phyloP scores from a whole-genome alignment of 2,113 vertebrate species.

The Carassius gibelio region DNA sequence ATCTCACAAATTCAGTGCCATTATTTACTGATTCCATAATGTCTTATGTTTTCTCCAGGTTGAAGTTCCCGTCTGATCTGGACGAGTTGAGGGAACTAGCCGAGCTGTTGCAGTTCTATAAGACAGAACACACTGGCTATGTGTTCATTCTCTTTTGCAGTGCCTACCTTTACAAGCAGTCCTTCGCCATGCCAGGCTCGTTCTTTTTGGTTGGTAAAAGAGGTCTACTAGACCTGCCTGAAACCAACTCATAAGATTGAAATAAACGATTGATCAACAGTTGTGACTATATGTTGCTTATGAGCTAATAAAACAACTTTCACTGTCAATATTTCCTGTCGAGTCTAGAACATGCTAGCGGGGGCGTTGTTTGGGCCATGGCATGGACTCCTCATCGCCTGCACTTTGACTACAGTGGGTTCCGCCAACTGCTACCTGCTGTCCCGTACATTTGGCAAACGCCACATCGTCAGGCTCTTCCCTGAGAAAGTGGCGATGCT shows the following conservation, averaged over 20 bases:
- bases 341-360: constrained; percentile 86
- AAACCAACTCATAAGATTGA: background rate
- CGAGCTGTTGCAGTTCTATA: constrained; percentile 84
- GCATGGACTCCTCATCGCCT: constrained; percentile 87
- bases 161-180: constrained; percentile 97
- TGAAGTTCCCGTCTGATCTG: constrained; percentile 92
- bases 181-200: constrained; percentile 95
- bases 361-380: constrained; percentile 94
- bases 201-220: constrained; percentile 85
- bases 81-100: constrained; percentile 88
- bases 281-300: no score
- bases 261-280: background rate
- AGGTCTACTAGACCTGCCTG: background rate
- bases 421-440: constrained; percentile 91
- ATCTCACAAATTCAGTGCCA: background rate
- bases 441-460: constrained; percentile 86
- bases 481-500: constrained; percentile 86
- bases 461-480: constrained; percentile 80
- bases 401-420: constrained; percentile 83
- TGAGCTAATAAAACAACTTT: background rate
- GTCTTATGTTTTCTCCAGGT: constrained; percentile 63
- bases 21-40: background rate
- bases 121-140: constrained; percentile 82
- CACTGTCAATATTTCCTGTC: background rate
- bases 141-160: constrained; percentile 91